Conservation (phyloP, 2,797 vertebrate species). For the Alcedo atthis region DNA sequence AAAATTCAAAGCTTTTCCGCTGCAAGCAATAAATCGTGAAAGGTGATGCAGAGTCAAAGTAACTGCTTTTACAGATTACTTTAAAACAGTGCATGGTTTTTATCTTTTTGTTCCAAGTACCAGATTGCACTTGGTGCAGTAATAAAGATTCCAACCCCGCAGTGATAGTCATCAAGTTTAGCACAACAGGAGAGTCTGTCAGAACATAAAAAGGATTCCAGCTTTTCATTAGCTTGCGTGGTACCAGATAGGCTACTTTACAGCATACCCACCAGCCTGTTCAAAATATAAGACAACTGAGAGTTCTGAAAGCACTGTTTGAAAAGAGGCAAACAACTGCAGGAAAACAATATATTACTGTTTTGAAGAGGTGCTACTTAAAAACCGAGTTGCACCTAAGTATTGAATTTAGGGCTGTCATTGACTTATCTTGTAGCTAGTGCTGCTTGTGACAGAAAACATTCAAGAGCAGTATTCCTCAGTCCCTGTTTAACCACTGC, state of each 20-base stretch:
- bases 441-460: not conserved
- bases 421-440: not conserved
- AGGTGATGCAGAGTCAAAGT: slow-evolving; percentile 63
- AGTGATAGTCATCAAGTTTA: slow-evolving; percentile 74
- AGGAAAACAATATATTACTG: not conserved
- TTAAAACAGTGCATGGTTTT: slow-evolving; percentile 67
- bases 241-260: slow-evolving; percentile 64
- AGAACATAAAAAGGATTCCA: slow-evolving; percentile 77
- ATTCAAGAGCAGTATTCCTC: not conserved
- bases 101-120: slow-evolving; percentile 74
- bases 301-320: not conserved
- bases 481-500: not conserved
- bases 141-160: slow-evolving; percentile 76
- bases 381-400: not conserved
- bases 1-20: slow-evolving; percentile 59
- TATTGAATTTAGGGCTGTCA: not conserved
- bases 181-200: slow-evolving; percentile 63
- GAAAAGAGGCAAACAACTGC: not conserved
- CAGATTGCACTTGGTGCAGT: slow-evolving; percentile 74
- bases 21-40: slow-evolving; percentile 52
- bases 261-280: slow-evolving; percentile 53
- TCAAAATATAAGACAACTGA: slow-evolving; percentile 50
- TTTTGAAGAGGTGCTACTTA: not conserved
- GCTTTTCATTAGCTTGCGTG: slow-evolving; percentile 66
- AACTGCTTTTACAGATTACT: slow-evolving; percentile 67